Evolutionary conservation across 2,797 vertebrate genomes (phyloP).

Genomic region (Nannoperca obscura): DNA sequence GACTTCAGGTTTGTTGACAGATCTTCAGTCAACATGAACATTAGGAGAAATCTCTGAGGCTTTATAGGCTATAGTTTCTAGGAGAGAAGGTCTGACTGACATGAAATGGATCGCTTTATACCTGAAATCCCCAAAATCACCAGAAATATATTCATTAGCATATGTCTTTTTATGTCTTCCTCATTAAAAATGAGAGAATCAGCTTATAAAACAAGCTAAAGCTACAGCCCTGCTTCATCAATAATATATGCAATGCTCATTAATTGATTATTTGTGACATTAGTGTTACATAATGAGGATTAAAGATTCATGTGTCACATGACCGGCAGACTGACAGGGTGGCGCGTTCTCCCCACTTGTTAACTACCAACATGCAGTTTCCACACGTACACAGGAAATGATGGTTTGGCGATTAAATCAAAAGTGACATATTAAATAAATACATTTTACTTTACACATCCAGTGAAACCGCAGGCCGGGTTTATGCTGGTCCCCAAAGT

Average conservation of each 20-base stretch:
- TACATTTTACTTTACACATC: slow-evolving; percentile 11
- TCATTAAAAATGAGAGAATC: background rate
- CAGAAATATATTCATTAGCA: background rate
- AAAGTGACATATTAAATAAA: slow-evolving; percentile 20
- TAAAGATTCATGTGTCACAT: slow-evolving; percentile 64
- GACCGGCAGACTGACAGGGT: slow-evolving; percentile 18
- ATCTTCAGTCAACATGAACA: background rate
- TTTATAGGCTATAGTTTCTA: background rate
- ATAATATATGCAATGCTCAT: slow-evolving; percentile 62
- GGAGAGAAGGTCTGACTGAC: background rate
- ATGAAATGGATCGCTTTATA: background rate
- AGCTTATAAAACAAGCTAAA: slow-evolving; percentile 5
- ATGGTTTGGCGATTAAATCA: background rate
- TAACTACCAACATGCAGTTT: slow-evolving; percentile 4
- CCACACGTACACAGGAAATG: background rate
- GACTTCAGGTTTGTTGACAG: too few relatives aligned
- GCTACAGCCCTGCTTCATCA: slow-evolving; percentile 50
- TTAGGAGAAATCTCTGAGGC: background rate
- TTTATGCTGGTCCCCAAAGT: slow-evolving; percentile 14
- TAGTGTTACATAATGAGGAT: slow-evolving; percentile 59
- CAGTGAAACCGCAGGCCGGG: background rate
- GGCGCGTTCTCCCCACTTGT: background rate
- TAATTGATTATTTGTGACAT: slow-evolving; percentile 67
- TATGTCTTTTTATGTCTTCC: background rate
- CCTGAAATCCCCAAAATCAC: background rate